Conservation (phyloP, 2,888 invertebrate species). For the Diaperis boleti region DNA sequence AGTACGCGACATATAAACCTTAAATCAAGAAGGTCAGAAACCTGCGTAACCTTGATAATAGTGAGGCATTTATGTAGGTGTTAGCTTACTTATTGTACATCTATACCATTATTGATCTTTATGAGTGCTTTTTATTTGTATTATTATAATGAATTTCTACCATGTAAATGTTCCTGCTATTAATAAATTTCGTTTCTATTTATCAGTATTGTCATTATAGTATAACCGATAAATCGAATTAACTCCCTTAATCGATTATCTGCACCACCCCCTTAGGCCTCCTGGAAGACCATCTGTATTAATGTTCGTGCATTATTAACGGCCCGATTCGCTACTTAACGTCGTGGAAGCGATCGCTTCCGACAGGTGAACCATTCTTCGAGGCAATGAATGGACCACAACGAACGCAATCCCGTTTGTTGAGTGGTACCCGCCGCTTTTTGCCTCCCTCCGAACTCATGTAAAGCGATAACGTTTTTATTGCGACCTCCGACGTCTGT, state of each 20-base stretch:
- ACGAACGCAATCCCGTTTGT: conserved; percentile 15
- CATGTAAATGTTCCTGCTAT: no score
- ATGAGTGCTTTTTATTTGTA: no score
- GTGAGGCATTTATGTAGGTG: no score
- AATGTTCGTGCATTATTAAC: conserved; percentile 35
- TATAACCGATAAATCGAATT: conserved; percentile 40
- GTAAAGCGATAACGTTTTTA: conserved; percentile 24
- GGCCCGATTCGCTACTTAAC: conserved; percentile 18
- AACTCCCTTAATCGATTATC: conserved; percentile 40
- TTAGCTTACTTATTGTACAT: no score
- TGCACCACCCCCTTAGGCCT: conserved; percentile 16
- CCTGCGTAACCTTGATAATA: no score
- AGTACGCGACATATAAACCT: no score
- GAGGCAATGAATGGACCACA: conserved; percentile 6
- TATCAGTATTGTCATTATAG: no score
- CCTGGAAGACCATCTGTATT: conserved; percentile 28
- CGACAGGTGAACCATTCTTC: conserved; percentile 18
- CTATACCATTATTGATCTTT: no score
- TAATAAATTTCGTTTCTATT: no score
- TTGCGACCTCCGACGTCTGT: conserved; percentile 10
- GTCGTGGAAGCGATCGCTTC: conserved; percentile 20
- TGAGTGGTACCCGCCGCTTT: not conserved
- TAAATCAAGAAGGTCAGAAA: no score
- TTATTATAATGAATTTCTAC: no score
- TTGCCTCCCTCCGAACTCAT: conserved; percentile 8